Conservation (phyloP, 1,140 invertebrate species). For the Drosophila sp. region DNA sequence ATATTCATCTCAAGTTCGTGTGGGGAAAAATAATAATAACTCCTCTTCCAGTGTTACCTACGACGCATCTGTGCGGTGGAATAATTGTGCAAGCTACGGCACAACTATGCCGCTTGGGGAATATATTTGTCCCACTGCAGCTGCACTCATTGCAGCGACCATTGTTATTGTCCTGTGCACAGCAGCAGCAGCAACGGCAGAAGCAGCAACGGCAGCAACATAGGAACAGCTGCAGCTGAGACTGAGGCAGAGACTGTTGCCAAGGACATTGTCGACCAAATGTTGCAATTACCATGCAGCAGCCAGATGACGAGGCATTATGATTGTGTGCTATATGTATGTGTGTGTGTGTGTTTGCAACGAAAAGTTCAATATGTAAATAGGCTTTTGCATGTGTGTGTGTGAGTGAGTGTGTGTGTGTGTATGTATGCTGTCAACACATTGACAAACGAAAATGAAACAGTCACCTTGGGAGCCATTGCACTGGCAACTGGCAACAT, state of each 20-base stretch:
- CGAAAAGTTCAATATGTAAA: slow-evolving; percentile 18
- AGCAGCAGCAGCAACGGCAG: slow-evolving; percentile 40
- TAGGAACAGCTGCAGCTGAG: slow-evolving; percentile 54
- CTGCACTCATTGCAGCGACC: slow-evolving; percentile 31
- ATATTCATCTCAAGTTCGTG: neutral
- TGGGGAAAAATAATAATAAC: neutral
- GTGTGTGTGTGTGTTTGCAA: slow-evolving; percentile 15
- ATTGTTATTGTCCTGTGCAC: slow-evolving; percentile 33
- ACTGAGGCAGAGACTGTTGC: slow-evolving; percentile 54
- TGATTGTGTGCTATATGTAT: slow-evolving; percentile 24
- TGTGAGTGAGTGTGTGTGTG: slow-evolving; percentile 24
- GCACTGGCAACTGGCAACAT: slow-evolving; percentile 67
- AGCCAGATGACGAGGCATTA: slow-evolving; percentile 48
- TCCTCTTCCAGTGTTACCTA: neutral
- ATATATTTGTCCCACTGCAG: slow-evolving; percentile 34
- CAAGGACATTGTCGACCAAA: slow-evolving; percentile 57
- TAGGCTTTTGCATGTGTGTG: slow-evolving; percentile 23
- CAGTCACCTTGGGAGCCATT: slow-evolving; percentile 78
- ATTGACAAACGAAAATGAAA: slow-evolving; percentile 74
- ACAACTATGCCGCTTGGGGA: slow-evolving; percentile 46
- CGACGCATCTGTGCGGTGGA: slow-evolving; percentile 2
- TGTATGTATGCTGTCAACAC: slow-evolving; percentile 66
- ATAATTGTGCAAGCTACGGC: slow-evolving; percentile 45
- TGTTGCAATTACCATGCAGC: slow-evolving; percentile 76
- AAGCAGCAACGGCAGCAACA: slow-evolving; percentile 14